These are phyloP conservation scores for Intellagama lesueurii DNA, from an alignment of 2,797 vertebrate species.

Conservation along the genomic window DNA sequence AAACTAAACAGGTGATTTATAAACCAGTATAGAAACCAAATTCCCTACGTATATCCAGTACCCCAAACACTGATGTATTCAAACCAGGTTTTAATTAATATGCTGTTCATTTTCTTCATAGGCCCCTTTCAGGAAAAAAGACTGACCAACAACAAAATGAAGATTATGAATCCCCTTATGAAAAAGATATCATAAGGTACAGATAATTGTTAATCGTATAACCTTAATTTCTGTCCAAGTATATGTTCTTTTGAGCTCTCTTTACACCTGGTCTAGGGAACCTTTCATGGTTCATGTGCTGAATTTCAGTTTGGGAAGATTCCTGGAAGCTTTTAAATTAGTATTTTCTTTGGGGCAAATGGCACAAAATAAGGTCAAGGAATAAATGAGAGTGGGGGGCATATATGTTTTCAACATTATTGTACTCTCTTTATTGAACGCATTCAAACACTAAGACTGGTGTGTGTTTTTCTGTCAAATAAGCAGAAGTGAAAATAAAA, in stretches of 20 bases:
- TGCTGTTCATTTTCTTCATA: background rate
- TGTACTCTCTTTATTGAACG: background rate
- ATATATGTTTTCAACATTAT: background rate
- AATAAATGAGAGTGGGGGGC: background rate
- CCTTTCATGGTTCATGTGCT: background rate
- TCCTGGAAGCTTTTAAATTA: background rate
- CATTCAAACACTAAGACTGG: background rate
- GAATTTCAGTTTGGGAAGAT: background rate
- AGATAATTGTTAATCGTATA: background rate
- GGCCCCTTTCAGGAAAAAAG: background rate
- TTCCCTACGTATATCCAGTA: background rate
- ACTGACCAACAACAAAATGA: background rate
- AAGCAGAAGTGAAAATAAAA: background rate
- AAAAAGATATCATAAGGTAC: background rate
- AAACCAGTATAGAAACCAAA: background rate
- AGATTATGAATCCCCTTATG: background rate
- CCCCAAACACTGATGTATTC: background rate
- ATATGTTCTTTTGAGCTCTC: background rate
- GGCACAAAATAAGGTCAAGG: background rate
- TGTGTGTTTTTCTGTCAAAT: background rate
- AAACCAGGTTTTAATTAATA: background rate
- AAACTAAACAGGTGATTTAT: conserved; percentile 2
- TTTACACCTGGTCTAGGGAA: background rate
- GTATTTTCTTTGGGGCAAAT: background rate
- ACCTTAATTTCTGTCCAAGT: background rate